phyloP scores from a whole-genome alignment of 2,888 invertebrate genomes.

The Strigamia transsilvanica region DNA sequence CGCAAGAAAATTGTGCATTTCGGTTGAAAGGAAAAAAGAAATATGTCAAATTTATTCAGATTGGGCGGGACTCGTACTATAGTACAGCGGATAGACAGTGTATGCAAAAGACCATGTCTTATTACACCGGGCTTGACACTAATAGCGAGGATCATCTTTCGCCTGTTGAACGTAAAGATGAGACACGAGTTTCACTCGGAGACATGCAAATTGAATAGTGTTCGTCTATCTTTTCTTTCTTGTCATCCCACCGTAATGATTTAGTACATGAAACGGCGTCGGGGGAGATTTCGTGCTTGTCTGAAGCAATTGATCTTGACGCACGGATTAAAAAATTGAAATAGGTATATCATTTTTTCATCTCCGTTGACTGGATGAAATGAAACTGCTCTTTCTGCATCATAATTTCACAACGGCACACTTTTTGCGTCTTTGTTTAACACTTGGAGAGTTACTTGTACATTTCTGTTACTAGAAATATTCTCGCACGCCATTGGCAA shows the following conservation, averaged over 20 bases:
- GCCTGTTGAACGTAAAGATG: slow-evolving; percentile 13
- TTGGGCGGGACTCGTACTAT: not conserved
- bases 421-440: no score
- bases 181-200: slow-evolving; percentile 1
- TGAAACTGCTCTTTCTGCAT: no score
- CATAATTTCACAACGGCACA: no score
- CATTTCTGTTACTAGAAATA: no score
- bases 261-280: not conserved
- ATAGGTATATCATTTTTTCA: no score
- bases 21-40: not conserved
- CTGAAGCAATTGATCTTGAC: no score
- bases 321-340: no score
- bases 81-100: not conserved
- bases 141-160: slow-evolving; percentile 28
- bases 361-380: no score
- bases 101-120: slow-evolving; percentile 2
- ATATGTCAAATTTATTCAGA: slow-evolving; percentile 27
- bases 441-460: no score
- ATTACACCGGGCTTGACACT: slow-evolving; percentile 17
- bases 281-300: not conserved
- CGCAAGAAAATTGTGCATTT: not conserved
- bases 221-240: slow-evolving; percentile 29
- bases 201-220: slow-evolving; percentile 21
- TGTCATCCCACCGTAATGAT: slow-evolving; percentile 18
- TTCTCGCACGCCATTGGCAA: no score